Conservation (phyloP, 2,797 vertebrate genomes). For the Myotis vivesi region DNA sequence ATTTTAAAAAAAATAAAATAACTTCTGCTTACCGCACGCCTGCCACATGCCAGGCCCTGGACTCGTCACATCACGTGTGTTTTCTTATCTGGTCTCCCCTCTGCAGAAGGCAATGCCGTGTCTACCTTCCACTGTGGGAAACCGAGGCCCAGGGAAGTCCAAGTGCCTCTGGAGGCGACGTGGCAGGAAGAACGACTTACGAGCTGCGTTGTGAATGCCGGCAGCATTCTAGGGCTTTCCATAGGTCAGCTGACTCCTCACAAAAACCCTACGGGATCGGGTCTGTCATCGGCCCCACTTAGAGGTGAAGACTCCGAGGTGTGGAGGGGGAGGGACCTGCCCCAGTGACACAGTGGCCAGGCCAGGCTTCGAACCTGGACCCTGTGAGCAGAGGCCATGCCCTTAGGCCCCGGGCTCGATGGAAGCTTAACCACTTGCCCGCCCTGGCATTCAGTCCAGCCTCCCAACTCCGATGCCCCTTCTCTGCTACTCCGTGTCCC, state of each 20-base stretch:
- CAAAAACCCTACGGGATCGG: too few species aligned
- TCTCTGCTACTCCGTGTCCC: neutral
- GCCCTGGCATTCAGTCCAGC: neutral
- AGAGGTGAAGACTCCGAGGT: neutral
- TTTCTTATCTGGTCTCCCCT: neutral
- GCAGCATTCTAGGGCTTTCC: neutral
- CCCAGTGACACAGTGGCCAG: accelerated
- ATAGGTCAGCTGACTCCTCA: neutral
- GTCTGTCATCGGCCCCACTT: neutral
- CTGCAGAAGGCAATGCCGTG: neutral
- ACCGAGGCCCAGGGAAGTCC: neutral
- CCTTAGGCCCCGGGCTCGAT: accelerated
- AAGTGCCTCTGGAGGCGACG: neutral
- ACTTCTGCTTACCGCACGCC: neutral
- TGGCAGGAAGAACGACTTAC: neutral
- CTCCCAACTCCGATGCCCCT: neutral
- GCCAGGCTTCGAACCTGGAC: neutral
- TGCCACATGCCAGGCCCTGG: neutral
- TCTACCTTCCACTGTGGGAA: neutral
- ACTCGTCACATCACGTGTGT: accelerated
- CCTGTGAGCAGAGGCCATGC: neutral
- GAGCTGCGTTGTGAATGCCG: accelerated
- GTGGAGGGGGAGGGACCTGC: neutral
- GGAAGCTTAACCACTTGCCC: neutral
- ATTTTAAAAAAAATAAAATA: neutral